Percentiles rank a stretch among this genome's conserved stretches.
Evolutionary conservation across 1,140 invertebrate genomes (phyloP).

Genomic region (Hylaeus volcanicus): DNA sequence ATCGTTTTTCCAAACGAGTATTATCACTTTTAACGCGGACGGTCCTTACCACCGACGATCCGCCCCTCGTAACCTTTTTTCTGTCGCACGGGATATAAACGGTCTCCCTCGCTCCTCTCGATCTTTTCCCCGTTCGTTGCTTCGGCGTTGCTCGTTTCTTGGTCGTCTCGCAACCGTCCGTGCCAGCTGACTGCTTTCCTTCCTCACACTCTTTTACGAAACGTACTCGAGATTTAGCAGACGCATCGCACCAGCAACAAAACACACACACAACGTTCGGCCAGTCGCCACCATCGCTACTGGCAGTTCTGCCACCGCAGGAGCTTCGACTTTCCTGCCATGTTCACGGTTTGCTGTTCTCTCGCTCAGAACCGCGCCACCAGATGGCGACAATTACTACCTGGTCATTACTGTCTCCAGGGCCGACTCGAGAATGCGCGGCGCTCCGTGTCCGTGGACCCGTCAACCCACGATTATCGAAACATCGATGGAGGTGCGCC

Average conservation of each 20-base stretch:
- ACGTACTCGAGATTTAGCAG: slow-evolving; percentile 58
- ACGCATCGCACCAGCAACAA: slow-evolving; percentile 67
- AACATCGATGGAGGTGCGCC: too few relatives aligned
- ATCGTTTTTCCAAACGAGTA: slow-evolving; percentile 49
- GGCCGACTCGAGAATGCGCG: too few relatives aligned
- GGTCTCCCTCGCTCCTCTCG: neutral
- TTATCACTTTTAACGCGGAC: slow-evolving; percentile 56
- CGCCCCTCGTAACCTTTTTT: slow-evolving; percentile 52
- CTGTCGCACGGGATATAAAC: neutral
- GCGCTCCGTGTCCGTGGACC: too few relatives aligned
- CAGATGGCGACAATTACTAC: slow-evolving; percentile 34
- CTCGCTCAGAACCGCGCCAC: neutral
- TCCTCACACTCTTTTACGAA: slow-evolving; percentile 46
- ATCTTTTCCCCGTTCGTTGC: too few relatives aligned
- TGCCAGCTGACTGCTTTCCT: slow-evolving; percentile 52
- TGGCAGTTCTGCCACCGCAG: slow-evolving; percentile 60
- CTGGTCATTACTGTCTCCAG: neutral
- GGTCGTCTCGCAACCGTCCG: slow-evolving; percentile 6
- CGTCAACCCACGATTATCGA: too few relatives aligned
- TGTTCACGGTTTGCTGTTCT: neutral
- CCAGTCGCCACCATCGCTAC: slow-evolving; percentile 65
- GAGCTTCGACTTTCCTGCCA: slow-evolving; percentile 28
- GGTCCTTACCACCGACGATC: slow-evolving; percentile 49
- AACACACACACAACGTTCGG: slow-evolving; percentile 55
- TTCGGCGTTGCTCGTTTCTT: neutral